These are phyloP conservation scores for Hepsetus odoe DNA, from an alignment of 2,113 vertebrate species.

Conservation along the genomic window DNA sequence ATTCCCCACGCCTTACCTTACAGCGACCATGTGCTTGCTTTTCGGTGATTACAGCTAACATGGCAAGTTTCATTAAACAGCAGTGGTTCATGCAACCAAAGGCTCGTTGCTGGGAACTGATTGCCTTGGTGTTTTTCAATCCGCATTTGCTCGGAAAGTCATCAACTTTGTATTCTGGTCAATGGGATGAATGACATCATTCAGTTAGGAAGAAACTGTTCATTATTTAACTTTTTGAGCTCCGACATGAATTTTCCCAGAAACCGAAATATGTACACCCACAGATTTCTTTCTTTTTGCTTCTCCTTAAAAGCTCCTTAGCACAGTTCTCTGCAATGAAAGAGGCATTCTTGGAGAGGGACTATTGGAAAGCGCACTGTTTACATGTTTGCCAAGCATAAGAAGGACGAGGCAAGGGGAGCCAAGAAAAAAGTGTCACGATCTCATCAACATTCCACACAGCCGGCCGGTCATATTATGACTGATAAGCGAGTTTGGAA, in stretches of 20 bases:
- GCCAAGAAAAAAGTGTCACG: slow-evolving; percentile 58
- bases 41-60: slow-evolving; percentile 32
- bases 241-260: slow-evolving; percentile 6
- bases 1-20: neutral
- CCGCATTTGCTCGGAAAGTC: slow-evolving; percentile 12
- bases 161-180: slow-evolving; percentile 24
- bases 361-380: slow-evolving; percentile 52
- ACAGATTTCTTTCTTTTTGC: neutral
- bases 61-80: slow-evolving; percentile 5
- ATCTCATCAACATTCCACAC: slow-evolving; percentile 67
- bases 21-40: slow-evolving; percentile 22
- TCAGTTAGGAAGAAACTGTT: neutral
- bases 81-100: neutral
- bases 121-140: slow-evolving; percentile 12
- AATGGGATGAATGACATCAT: slow-evolving; percentile 19
- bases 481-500: slow-evolving; percentile 65
- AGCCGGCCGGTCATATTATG: slow-evolving; percentile 61
- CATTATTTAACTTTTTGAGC: slow-evolving; percentile 11
- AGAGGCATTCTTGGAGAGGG: neutral
- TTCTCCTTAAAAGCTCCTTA: neutral
- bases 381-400: slow-evolving; percentile 63
- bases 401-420: slow-evolving; percentile 66
- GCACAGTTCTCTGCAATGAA: neutral
- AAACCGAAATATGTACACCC: neutral
- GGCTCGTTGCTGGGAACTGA: neutral